Evolutionary conservation across 2,888 invertebrate species (phyloP), one percentile per base, ranked within the genome.

Genomic region (Gandaritis pyraliata): DNA sequence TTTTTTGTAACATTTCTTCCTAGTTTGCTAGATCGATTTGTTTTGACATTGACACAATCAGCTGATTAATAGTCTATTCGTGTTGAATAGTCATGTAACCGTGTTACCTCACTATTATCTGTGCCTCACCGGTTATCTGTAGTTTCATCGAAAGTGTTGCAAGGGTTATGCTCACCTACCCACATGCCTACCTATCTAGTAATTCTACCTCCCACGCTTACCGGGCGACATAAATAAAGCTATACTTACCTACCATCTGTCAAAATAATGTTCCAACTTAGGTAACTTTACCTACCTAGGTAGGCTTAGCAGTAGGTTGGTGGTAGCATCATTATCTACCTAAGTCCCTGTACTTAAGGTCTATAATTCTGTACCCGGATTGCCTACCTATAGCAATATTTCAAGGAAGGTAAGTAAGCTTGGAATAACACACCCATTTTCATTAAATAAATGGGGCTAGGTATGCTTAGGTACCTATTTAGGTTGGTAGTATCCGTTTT

Each of bases 1-100:
- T 23, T 77, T 75, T 69, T 65, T 65, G 47, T 49, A 43, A 48
- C 48, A 53, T 16, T 43, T 16, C 15, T 48, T 29, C 47, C 13
- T 23, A 47, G 13, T 1, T 68, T 69, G 58, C 71, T 71, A 75
- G 73, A 77, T 70, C 65, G 71, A 70, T 70, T 71, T 73, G 70
- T 73, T 70, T 64, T 68, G 69, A 66, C 72, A 76, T 76, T 51
- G 64, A 66, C 68, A 65, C 56, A 56, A 57, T 45, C 59, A 58
- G 54, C 41, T 66, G 64, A 61, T 62, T 65, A 53, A 67, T 68
- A 58, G 45, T 63, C 58, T 64, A 60, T 68, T 56, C 46, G 36
- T 38, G 55, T 43, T 45, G 55, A 51, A 53, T 54, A 54, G 58
- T 54, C 45, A 47, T 52, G 52, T 46, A 50, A 65, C 56, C 30